These are phyloP conservation scores for Montipora cactus DNA, from an alignment of 64 coral and sea anemone species.

Conservation along the genomic window DNA sequence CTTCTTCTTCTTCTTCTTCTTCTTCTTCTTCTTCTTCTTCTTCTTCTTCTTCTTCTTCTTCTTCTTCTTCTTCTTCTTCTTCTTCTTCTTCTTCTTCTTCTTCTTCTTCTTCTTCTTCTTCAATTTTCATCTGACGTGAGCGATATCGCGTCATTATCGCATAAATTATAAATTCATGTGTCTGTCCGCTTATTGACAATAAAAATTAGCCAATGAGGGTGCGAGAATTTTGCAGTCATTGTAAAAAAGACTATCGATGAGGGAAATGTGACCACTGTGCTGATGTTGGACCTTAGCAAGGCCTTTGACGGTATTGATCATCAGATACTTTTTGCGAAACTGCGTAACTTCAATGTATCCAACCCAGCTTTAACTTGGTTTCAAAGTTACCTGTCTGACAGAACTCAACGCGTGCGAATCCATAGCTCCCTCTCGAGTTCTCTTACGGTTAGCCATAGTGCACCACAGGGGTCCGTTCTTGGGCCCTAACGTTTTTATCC, in stretches of 20 bases:
- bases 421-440: background rate
- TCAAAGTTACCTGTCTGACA: constrained; percentile 21
- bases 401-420: background rate
- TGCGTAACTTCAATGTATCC: background rate
- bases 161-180: no score
- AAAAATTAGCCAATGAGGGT: no score
- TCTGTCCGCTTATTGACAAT: no score
- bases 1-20: no score
- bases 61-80: no score
- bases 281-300: constrained; percentile 42
- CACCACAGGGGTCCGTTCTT: background rate
- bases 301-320: constrained; percentile 57
- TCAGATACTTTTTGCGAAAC: constrained; percentile 27
- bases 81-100: no score
- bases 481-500: background rate
- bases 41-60: no score
- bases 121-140: no score
- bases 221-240: background rate
- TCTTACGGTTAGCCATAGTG: background rate
- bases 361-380: background rate
- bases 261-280: constrained; percentile 37
- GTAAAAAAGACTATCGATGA: constrained; percentile 41
- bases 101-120: no score
- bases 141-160: no score
- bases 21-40: no score